Conservation (phyloP, 2,113 vertebrate genomes). For the Megaceryle maxima region DNA sequence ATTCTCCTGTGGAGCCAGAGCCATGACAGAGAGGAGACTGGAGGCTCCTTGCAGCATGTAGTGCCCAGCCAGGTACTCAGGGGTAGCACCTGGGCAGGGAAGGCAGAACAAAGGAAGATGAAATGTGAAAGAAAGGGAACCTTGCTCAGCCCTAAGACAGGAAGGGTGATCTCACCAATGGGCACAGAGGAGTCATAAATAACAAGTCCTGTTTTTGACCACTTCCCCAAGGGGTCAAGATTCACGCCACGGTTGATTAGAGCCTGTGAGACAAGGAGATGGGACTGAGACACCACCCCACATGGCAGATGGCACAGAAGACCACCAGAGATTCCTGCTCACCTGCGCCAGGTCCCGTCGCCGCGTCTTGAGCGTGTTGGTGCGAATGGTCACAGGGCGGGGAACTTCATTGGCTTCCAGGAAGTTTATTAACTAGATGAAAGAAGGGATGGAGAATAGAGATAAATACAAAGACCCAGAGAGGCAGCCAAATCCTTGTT, state of each 20-base stretch:
- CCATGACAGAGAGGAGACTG: constrained; percentile 95
- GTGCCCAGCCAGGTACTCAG: constrained; percentile 95
- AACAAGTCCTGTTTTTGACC: constrained; percentile 95
- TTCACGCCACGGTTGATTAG: constrained; percentile 97
- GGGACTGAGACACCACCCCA: rapidly evolving
- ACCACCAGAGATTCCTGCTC: not conserved
- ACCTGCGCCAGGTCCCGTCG: constrained; percentile 96
- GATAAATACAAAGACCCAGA: rapidly evolving
- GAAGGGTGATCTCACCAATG: constrained; percentile 78
- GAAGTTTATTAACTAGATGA: constrained; percentile 87
- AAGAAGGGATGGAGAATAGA: not conserved
- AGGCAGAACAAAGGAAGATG: not conserved
- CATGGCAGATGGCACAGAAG: not conserved
- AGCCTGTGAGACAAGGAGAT: constrained; percentile 74
- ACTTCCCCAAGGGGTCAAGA: constrained; percentile 93
- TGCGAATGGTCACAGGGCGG: constrained; percentile 91
- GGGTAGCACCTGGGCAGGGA: constrained; percentile 86
- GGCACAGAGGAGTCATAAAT: constrained; percentile 96
- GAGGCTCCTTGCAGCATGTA: constrained; percentile 98
- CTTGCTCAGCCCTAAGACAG: not conserved
- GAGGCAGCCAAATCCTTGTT: not conserved
- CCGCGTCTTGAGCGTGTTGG: constrained; percentile 93
- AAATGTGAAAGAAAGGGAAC: rapidly evolving
- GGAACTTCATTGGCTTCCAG: constrained; percentile 95
- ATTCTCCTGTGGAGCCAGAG: constrained; percentile 93